phyloP scores from a whole-genome alignment of 2,888 invertebrate species.

The Ophion obscuratus region DNA sequence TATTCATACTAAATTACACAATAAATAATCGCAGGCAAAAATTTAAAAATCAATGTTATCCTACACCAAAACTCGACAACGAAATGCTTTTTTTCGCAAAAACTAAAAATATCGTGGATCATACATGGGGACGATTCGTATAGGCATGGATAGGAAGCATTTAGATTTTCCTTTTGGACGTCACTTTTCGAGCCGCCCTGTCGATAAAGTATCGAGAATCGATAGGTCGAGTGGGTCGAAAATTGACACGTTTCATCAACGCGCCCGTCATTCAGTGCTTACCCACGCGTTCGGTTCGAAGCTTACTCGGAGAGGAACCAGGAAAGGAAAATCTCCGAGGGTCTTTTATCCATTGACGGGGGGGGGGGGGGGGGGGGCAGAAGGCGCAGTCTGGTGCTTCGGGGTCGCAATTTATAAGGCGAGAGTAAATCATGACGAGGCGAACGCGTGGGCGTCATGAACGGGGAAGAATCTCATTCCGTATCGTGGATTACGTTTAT shows the following conservation, averaged over 20 bases:
- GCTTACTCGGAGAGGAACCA: conserved; percentile 5
- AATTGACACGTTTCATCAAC: conserved; percentile 75
- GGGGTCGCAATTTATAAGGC: conserved; percentile 76
- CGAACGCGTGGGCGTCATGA: conserved; percentile 64
- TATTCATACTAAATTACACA: no score
- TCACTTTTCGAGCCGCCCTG: neutral
- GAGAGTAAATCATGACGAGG: conserved; percentile 74
- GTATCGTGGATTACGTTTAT: conserved; percentile 51
- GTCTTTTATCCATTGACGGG: neutral
- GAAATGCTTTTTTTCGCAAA: neutral
- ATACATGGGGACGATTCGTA: no score
- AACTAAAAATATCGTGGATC: neutral
- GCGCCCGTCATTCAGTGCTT: neutral
- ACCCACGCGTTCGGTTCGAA: conserved; percentile 36
- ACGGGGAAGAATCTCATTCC: conserved; percentile 63
- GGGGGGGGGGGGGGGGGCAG: neutral
- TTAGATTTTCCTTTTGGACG: neutral
- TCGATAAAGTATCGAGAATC: conserved; percentile 51
- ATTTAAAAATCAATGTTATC: no score
- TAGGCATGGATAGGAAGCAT: neutral
- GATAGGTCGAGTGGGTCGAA: conserved; percentile 73
- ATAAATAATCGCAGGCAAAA: no score
- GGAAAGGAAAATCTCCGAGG: conserved; percentile 22
- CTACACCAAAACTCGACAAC: no score
- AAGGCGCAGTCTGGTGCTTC: conserved; percentile 43